phyloP scores from a whole-genome alignment of 2,888 invertebrate species.

The Pristionchus arcanus region DNA sequence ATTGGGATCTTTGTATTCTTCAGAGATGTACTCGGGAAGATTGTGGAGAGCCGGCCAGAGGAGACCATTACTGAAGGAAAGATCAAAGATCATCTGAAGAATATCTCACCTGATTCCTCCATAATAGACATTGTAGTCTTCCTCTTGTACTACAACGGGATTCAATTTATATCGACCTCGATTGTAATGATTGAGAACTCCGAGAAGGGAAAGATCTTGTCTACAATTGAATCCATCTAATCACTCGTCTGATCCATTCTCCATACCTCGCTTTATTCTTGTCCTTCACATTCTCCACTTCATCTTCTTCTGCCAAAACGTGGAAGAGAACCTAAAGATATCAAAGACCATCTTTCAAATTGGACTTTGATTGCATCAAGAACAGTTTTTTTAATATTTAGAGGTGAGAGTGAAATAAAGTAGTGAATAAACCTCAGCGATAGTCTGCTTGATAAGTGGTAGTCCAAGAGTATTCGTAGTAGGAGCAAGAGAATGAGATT shows the following conservation, averaged over 20 bases:
- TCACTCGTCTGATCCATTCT: neutral
- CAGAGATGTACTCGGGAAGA: slow-evolving; percentile 78
- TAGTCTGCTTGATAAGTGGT: slow-evolving; percentile 77
- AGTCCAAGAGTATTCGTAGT: slow-evolving; percentile 78
- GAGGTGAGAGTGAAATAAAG: too few relatives aligned
- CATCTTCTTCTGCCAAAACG: slow-evolving; percentile 77
- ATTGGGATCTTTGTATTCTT: slow-evolving; percentile 76
- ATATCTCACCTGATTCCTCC: slow-evolving; percentile 68
- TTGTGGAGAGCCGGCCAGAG: slow-evolving; percentile 80
- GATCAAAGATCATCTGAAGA: neutral
- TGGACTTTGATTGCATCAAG: too few relatives aligned
- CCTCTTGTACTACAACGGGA: slow-evolving; percentile 78
- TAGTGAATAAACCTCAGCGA: slow-evolving; percentile 69
- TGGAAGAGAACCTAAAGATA: slow-evolving; percentile 74
- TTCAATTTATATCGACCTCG: slow-evolving; percentile 78
- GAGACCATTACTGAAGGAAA: slow-evolving; percentile 66
- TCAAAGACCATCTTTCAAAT: neutral
- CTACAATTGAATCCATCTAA: slow-evolving; percentile 58
- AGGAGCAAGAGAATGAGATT: slow-evolving; percentile 67
- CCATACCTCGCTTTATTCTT: slow-evolving; percentile 65
- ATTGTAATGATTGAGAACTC: slow-evolving; percentile 78
- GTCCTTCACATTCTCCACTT: slow-evolving; percentile 59
- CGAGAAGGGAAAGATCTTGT: slow-evolving; percentile 78
- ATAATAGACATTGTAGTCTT: slow-evolving; percentile 76
- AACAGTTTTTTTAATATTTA: too few relatives aligned